These are phyloP conservation scores for Scylla paramamosain DNA, from an alignment of 1,140 invertebrate species.

Conservation along the genomic window DNA sequence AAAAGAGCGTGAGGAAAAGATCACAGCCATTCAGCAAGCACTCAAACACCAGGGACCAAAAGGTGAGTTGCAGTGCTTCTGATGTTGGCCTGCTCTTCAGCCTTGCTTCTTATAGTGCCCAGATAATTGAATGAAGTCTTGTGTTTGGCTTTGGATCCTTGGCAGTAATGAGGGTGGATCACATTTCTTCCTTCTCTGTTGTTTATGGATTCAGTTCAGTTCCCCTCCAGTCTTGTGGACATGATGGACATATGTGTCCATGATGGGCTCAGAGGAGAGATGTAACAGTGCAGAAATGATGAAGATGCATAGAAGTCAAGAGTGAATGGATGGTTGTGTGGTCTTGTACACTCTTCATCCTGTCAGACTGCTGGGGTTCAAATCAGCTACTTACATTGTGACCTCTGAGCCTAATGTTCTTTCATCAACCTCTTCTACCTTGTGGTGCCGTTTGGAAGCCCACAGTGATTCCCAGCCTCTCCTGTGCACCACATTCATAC, in stretches of 20 bases:
- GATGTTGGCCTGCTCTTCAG: not conserved
- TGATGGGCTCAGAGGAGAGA: not conserved
- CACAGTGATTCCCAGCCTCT: no score
- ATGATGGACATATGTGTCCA: not conserved
- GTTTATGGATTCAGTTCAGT: slow-evolving; percentile 1
- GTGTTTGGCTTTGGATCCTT: slow-evolving; percentile 10
- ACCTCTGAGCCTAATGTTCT: not conserved
- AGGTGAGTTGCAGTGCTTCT: slow-evolving; percentile 18
- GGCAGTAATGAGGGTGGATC: not conserved
- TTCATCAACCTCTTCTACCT: not conserved
- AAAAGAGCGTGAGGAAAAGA: slow-evolving; percentile 86
- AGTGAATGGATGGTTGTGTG: not conserved
- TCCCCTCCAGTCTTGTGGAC: not conserved
- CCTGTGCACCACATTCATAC: no score
- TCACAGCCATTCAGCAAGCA: slow-evolving; percentile 83
- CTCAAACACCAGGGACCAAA: slow-evolving; percentile 78
- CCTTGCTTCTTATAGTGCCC: slow-evolving; percentile 6
- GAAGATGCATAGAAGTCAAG: not conserved
- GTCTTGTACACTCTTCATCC: not conserved
- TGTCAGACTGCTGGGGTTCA: not conserved
- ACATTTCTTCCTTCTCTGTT: not conserved
- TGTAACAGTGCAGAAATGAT: not conserved
- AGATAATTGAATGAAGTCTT: slow-evolving; percentile 25
- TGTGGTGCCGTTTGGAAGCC: no score
- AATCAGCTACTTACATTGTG: not conserved